Conservation (phyloP, 2,888 invertebrate genomes). For the Frankliniella fusca region DNA sequence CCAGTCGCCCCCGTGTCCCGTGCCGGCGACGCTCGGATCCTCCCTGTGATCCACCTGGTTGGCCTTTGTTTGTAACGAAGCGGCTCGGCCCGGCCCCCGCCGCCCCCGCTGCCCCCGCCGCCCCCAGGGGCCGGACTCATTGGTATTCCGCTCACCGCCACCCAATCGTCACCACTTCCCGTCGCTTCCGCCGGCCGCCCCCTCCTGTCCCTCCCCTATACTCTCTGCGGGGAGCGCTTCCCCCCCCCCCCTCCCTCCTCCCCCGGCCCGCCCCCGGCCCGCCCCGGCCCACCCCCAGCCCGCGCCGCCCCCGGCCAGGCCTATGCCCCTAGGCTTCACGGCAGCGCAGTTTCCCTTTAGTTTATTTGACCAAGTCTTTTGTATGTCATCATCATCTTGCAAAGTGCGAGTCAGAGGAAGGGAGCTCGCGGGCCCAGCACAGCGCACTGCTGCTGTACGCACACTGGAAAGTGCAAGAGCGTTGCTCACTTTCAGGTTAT, state of each 20-base stretch:
- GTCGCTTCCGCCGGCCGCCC: neutral
- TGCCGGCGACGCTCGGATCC: neutral
- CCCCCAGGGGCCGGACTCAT: neutral
- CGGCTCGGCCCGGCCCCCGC: neutral
- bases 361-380: neutral
- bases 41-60: neutral
- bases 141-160: neutral
- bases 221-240: too few species aligned
- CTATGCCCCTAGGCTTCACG: too few species aligned
- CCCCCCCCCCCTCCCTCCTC: neutral
- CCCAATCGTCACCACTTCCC: conserved; percentile 6
- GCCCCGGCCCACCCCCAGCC: neutral
- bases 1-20: neutral
- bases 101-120: neutral
- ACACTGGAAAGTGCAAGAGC: too few species aligned
- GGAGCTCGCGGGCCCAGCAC: neutral
- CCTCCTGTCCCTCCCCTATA: neutral
- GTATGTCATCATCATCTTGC: neutral
- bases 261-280: neutral
- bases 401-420: neutral
- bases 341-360: neutral
- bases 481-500: too few species aligned
- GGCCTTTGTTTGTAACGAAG: conserved; percentile 6
- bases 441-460: too few species aligned
- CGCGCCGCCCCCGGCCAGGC: neutral